Percentiles rank a stretch among this genome's conserved stretches.
These are phyloP conservation scores for Poecilia velifera DNA, from an alignment of 2,797 vertebrate genomes.

Conservation along the genomic window DNA sequence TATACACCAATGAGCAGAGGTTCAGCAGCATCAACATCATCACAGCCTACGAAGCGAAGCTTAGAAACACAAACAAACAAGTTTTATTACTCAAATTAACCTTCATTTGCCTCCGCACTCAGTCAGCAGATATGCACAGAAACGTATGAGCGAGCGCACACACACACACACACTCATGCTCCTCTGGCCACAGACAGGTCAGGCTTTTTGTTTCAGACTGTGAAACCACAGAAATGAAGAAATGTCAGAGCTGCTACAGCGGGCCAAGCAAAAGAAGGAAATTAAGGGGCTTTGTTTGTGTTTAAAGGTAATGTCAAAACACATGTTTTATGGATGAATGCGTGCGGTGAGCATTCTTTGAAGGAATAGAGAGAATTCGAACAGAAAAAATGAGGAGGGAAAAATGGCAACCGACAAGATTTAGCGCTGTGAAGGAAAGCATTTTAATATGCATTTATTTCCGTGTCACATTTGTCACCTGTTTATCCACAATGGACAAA, in stretches of 20 bases:
- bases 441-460: not conserved
- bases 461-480: not conserved
- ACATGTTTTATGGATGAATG: conserved; percentile 59
- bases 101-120: conserved; percentile 6
- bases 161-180: not conserved
- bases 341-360: conserved; percentile 42
- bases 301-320: conserved; percentile 70
- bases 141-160: not conserved
- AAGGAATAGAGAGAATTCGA: not conserved
- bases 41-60: conserved; percentile 7
- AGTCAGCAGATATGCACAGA: not conserved
- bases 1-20: conserved; percentile 13
- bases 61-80: conserved; percentile 2
- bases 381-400: not conserved
- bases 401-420: conserved; percentile 1
- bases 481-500: not conserved
- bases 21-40: not conserved
- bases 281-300: conserved; percentile 71
- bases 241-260: conserved; percentile 54
- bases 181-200: conserved; percentile 45
- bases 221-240: conserved; percentile 59
- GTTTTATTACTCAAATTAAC: conserved; percentile 38
- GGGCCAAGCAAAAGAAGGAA: conserved; percentile 55
- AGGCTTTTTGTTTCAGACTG: conserved; percentile 39
- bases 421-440: not conserved